These are phyloP conservation scores for Caradrina kadenii DNA, from an alignment of 2,888 invertebrate species.

Conservation along the genomic window DNA sequence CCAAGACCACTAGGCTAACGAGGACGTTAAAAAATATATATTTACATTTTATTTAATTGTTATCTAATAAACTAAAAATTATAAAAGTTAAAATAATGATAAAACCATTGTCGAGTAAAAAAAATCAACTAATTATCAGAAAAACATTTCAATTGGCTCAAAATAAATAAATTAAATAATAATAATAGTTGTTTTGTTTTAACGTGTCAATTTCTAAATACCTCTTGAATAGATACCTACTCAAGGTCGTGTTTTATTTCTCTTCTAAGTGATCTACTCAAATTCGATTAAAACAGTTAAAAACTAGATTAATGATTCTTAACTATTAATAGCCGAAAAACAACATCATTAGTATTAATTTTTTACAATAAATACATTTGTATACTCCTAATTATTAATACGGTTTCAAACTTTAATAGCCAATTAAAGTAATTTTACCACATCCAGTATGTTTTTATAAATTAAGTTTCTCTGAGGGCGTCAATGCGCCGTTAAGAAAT, in stretches of 20 bases:
- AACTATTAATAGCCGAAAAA: not conserved
- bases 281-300: not conserved
- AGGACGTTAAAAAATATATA: no score
- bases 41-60: no score
- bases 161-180: no score
- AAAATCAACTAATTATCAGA: no score
- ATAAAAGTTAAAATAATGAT: no score
- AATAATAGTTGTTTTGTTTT: not conserved
- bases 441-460: slow-evolving; percentile 25
- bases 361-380: not conserved
- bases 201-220: not conserved
- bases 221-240: not conserved
- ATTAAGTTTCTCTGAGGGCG: slow-evolving; percentile 35
- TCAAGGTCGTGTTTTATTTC: slow-evolving; percentile 8
- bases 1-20: no score
- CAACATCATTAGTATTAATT: not conserved
- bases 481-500: slow-evolving; percentile 35
- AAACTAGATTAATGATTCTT: slow-evolving; percentile 4
- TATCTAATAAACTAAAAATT: no score
- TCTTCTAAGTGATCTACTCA: not conserved
- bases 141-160: no score
- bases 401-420: slow-evolving; percentile 21
- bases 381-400: slow-evolving; percentile 23
- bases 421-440: slow-evolving; percentile 38
- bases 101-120: no score